Base-by-base conservation (phyloP, 2,797 vertebrate species). In the Myripristis jacobus region DNA sequence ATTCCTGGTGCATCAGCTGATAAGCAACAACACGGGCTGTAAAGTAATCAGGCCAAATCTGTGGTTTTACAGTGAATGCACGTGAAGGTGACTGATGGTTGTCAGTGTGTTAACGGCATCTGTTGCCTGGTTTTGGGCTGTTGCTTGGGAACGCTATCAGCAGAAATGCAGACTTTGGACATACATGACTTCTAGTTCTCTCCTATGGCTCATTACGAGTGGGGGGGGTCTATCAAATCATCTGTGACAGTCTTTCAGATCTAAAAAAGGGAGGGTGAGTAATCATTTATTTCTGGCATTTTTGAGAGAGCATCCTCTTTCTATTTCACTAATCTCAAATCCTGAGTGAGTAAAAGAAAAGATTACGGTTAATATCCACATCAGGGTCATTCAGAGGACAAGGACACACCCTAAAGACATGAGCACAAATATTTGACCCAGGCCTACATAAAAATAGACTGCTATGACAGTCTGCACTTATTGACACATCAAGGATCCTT, bases 71-170 rank as follows among this genome's bases (percentile, higher is more conserved):
- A 19, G n/a, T 56, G 3, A 11, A 18, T 31, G 50, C 54, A 7
- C n/a, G n/a, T n/a, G n/a, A n/a, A 41, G 0, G 3, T 29, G 19
- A 4, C 3, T n/a, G n/a, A 56, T 38, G 22, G 52, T 43, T 38
- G 24, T 57, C 54, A 46, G 4, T 46, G 22, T 34, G 51, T 46
- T 29, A 62, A 11, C 31, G 34, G 47, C 48, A 31, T 57, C 22
- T 56, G 18, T 79, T 59, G 59, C 54, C 53, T 51, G 63, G 52
- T 68, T 86, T 81, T 71, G 22, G 68, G 53, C 67, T 72, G 90
- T 92, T 92, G 89, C 91, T 87, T 80, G 76, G 89, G 68, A 90
- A 93, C 86, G 13, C 59, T 67, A 46, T 54, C n/a, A 48, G 38
- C 51, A 68, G 25, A 75, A 61, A 76, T 43, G 16, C 58, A 76